These are phyloP conservation scores for Ophion costatus DNA, from an alignment of 2,888 invertebrate species.

Conservation along the genomic window DNA sequence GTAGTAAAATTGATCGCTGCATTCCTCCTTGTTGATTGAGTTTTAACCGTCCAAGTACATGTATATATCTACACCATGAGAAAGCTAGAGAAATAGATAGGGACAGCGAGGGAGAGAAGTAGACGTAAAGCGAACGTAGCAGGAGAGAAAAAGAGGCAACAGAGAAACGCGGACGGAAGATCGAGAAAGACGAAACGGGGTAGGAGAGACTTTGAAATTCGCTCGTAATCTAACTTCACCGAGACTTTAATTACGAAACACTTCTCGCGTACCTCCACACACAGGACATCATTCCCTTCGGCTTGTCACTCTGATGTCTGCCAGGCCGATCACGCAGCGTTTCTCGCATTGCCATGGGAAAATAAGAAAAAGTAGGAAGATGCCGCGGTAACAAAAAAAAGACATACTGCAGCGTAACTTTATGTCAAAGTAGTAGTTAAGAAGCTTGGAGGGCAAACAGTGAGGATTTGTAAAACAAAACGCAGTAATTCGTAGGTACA, in stretches of 20 bases:
- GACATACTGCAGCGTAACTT: neutral
- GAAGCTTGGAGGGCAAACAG: slow-evolving; percentile 24
- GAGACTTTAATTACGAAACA: slow-evolving; percentile 77
- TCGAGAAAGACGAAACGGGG: slow-evolving; percentile 7
- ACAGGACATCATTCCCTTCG: slow-evolving; percentile 15
- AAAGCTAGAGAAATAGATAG: neutral
- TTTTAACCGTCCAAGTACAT: neutral
- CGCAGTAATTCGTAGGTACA: neutral
- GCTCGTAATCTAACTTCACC: slow-evolving; percentile 77
- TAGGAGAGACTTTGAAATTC: slow-evolving; percentile 70
- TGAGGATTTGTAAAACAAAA: slow-evolving; percentile 11
- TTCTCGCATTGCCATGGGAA: slow-evolving; percentile 27
- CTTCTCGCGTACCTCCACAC: slow-evolving; percentile 20
- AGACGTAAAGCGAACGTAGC: neutral
- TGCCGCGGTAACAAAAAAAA: slow-evolving; percentile 5
- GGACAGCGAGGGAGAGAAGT: neutral
- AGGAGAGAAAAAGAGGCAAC: neutral
- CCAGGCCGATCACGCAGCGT: neutral
- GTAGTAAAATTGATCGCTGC: neutral
- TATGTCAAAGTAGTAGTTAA: slow-evolving; percentile 54
- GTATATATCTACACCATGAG: neutral
- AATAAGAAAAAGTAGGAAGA: slow-evolving; percentile 21
- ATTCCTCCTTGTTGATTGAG: neutral
- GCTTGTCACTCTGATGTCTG: slow-evolving; percentile 22
- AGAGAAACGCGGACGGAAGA: neutral